phyloP scores from a whole-genome alignment of 2,797 vertebrate genomes.

The Lycodopsis pacificus region DNA sequence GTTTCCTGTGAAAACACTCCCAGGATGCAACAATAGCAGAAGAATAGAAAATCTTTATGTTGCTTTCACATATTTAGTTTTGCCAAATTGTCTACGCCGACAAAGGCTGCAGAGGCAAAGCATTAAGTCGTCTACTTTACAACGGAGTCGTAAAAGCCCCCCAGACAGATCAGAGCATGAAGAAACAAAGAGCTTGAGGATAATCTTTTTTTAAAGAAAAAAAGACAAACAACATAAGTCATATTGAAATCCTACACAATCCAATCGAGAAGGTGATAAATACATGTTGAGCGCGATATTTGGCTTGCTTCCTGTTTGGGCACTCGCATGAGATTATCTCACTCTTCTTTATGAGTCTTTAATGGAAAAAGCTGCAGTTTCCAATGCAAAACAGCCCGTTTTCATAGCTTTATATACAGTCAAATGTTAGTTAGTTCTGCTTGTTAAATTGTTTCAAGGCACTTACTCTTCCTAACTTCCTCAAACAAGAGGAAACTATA shows the following conservation, averaged over 20 bases:
- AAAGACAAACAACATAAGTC: conserved; percentile 38
- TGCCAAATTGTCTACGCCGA: neutral
- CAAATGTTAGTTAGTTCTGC: neutral
- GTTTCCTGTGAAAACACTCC: conserved; percentile 32
- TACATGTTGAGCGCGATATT: neutral
- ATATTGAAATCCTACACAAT: conserved; percentile 32
- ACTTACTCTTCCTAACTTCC: neutral
- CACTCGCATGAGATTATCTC: conserved; percentile 4
- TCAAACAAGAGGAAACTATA: neutral
- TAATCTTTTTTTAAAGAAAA: conserved; percentile 34
- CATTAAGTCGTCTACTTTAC: conserved; percentile 12
- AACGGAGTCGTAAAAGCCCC: conserved; percentile 15
- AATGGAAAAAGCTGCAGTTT: neutral
- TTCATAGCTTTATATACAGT: neutral
- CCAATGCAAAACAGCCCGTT: neutral
- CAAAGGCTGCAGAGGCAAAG: conserved; percentile 8
- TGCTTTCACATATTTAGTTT: conserved; percentile 9
- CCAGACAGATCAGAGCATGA: conserved; percentile 38
- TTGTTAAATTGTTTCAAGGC: neutral
- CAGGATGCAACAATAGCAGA: conserved; percentile 13
- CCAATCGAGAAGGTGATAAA: neutral
- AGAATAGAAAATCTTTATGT: neutral
- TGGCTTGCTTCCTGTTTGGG: conserved; percentile 23
- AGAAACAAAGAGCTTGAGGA: conserved; percentile 26
- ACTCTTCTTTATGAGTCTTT: neutral